Evolutionary conservation across 2,888 invertebrate species (phyloP), one percentile per base, ranked within the genome.

Genomic region (Mimas tiliae): DNA sequence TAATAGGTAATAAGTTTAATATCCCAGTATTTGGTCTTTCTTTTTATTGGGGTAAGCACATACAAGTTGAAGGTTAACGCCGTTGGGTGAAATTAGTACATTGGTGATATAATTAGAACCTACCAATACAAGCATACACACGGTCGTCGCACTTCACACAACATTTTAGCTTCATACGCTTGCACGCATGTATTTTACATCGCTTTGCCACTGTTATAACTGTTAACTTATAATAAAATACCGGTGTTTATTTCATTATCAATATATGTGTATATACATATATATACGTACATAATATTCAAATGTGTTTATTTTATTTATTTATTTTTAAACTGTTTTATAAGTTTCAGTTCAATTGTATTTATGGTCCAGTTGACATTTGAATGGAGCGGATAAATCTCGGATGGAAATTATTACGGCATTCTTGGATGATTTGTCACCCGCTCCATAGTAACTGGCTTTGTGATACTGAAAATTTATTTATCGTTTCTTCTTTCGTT

Each of bases 71-170:
- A 64, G 58, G 55, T 58, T 58, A 65, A 21, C 48, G 65, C 47
- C 38, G 34, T 47, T 58, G 34, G 14, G 14, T 58, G 48, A 48
- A 58, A 48, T 65, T 68, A 70, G 65, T 66, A 64, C 58, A 53
- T 63, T 72, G 79, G 74, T 72, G 84, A 80, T 88, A 89, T 88
- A 83, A 85, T 83, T 88, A 88, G 88, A 85, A 77, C 75, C 77
- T 72, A 76, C 72, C 71, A 78, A 76, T 73, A 71, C 76, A 79
- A 79, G 79, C 79, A 80, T 67, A 73, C 75, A 71, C 72, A 80
- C 83, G 88, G 88, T 88, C 88, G 78, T 82, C 87, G 87, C 84
- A 84, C 88, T 84, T 83, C 72, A 77, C 76, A 79, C 83, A 81
- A 82, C 79, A 34, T 64, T 51, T 64, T 51, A 65, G 67, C 64